phyloP scores from a whole-genome alignment of 2,888 invertebrate species.

The Blastobasis adustella region DNA sequence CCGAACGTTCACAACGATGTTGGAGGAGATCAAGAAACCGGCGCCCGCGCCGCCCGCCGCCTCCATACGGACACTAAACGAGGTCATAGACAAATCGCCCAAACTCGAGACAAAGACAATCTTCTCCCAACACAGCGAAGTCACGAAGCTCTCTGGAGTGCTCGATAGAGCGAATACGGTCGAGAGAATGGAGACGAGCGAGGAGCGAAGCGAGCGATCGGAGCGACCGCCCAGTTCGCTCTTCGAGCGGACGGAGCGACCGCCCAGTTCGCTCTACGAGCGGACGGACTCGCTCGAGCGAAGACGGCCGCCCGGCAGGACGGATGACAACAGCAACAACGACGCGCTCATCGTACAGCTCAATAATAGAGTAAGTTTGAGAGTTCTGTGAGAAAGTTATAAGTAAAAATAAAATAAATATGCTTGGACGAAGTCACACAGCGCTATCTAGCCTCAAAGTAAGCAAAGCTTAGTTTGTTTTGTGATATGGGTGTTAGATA shows the following conservation, averaged over 20 bases:
- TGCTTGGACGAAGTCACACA: too few relatives aligned
- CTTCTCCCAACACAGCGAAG: conserved; percentile 15
- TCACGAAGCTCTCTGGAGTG: conserved; percentile 18
- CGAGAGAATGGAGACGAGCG: conserved; percentile 35
- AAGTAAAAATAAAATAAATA: neutral
- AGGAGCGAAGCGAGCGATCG: conserved; percentile 19
- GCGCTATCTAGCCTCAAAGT: too few relatives aligned
- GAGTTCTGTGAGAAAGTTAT: neutral
- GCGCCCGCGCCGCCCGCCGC: conserved; percentile 39
- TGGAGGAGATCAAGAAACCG: conserved; percentile 59
- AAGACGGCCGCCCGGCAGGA: conserved; percentile 36
- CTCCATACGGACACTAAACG: conserved; percentile 23
- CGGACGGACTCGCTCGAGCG: conserved; percentile 44
- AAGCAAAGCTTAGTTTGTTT: too few relatives aligned
- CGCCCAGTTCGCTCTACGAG: conserved; percentile 19
- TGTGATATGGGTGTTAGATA: too few relatives aligned
- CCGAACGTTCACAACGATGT: conserved; percentile 54
- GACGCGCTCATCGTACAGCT: conserved; percentile 62
- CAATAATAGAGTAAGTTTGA: conserved; percentile 57
- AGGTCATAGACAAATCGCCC: conserved; percentile 26
- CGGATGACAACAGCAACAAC: conserved; percentile 38
- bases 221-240: neutral
- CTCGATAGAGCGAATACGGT: conserved; percentile 32
- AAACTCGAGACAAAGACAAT: conserved; percentile 20
- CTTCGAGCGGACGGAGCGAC: conserved; percentile 39